A percentile compares a stretch with the other conserved stretches of the same genome.
Conservation (phyloP, 2,888 invertebrate genomes). For the Chydorus sphaericus region DNA sequence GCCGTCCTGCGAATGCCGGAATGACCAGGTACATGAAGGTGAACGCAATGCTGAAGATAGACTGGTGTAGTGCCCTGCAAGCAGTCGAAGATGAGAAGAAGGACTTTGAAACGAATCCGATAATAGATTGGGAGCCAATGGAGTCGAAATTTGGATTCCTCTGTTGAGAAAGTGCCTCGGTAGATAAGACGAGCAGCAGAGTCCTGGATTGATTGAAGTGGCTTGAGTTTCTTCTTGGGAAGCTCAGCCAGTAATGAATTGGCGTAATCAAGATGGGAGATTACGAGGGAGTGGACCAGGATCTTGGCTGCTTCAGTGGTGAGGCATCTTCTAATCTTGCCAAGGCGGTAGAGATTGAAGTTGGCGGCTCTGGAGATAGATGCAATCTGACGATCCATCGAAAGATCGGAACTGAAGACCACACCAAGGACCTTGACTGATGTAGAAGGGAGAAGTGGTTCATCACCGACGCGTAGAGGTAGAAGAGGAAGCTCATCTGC, state of each 20-base stretch:
- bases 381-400: not conserved
- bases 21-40: not conserved
- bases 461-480: not conserved
- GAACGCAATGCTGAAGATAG: not conserved
- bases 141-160: not conserved
- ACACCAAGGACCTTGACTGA: not conserved
- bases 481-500: not conserved
- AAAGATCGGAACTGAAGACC: not conserved
- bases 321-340: not conserved
- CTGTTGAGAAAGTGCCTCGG: not conserved
- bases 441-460: not conserved
- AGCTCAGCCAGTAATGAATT: not conserved
- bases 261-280: not conserved
- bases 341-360: not conserved
- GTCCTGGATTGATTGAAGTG: not conserved
- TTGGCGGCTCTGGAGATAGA: not conserved
- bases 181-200: not conserved
- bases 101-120: not conserved
- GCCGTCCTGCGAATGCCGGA: not conserved
- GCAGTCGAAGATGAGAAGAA: not conserved
- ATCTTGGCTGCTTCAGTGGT: not conserved
- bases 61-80: not conserved
- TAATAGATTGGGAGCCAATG: not conserved
- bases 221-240: not conserved
- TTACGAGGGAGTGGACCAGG: not conserved